These are phyloP conservation scores for Deilephila elpenor DNA, from an alignment of 2,888 invertebrate genomes.

Conservation along the genomic window DNA sequence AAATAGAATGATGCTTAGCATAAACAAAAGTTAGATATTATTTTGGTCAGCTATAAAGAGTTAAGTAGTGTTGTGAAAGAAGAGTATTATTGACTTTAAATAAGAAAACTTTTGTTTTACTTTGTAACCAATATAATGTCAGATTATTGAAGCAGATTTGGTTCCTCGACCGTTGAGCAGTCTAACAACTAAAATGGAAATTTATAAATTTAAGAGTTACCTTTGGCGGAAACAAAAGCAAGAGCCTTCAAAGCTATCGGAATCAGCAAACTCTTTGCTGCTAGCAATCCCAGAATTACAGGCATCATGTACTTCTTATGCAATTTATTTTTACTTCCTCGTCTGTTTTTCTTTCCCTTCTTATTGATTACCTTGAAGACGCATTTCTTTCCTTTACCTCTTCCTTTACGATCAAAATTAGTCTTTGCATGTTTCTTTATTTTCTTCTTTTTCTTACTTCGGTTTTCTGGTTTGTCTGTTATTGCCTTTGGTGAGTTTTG, in stretches of 20 bases:
- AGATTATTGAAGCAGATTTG: too few relatives aligned
- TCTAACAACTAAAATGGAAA: too few relatives aligned
- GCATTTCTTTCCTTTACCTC: constrained; percentile 65
- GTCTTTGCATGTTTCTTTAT: not conserved
- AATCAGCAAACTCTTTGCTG: constrained; percentile 87
- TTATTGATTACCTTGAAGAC: constrained; percentile 68
- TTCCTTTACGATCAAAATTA: constrained; percentile 53
- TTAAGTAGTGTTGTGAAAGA: too few relatives aligned
- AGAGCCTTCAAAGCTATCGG: constrained; percentile 88
- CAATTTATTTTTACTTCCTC: constrained; percentile 55
- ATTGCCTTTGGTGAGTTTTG: constrained; percentile 37
- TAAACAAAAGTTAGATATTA: too few relatives aligned
- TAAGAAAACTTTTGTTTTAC: too few relatives aligned
- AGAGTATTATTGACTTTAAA: too few relatives aligned
- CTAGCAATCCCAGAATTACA: constrained; percentile 85
- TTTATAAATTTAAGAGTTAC: constrained; percentile 50
- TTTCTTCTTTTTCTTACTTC: constrained; percentile 38
- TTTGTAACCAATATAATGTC: too few relatives aligned
- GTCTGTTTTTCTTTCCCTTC: constrained; percentile 52
- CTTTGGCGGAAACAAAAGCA: constrained; percentile 87
- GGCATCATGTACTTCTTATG: constrained; percentile 85
- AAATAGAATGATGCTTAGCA: too few relatives aligned
- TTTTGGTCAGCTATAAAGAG: too few relatives aligned
- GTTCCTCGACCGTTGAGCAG: too few relatives aligned
- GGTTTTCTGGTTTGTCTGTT: constrained; percentile 38